Percentiles rank a stretch among this genome's conserved stretches.
phyloP scores from a whole-genome alignment of 2,113 vertebrate species.

The Mustelus asterias region DNA sequence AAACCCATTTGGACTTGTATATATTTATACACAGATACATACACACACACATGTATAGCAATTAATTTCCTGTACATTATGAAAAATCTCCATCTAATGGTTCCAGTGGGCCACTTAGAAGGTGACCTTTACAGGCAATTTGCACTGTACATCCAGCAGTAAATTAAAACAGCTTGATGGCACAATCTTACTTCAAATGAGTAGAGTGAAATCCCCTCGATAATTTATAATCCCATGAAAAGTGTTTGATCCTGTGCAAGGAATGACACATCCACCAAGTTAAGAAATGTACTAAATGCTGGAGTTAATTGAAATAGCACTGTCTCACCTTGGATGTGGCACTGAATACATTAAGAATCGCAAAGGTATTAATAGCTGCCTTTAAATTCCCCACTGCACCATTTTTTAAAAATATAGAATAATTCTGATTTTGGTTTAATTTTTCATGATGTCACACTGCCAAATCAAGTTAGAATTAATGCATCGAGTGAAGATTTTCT shows the following conservation, averaged over 20 bases:
- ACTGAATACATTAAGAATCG: not conserved
- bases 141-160: not conserved
- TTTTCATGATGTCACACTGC: not conserved
- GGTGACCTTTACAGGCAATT: not conserved
- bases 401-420: not conserved
- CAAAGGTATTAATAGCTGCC: not conserved
- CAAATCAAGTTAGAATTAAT: not conserved
- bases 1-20: not conserved
- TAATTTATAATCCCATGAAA: conserved; percentile 12
- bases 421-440: not conserved
- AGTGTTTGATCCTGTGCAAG: not conserved
- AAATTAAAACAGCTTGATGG: not conserved
- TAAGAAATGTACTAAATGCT: not conserved
- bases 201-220: not conserved
- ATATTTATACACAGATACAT: not conserved
- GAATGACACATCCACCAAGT: not conserved
- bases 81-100: conserved; percentile 11
- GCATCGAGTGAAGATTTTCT: not conserved
- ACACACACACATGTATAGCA: not conserved
- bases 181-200: not conserved
- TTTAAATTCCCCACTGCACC: not conserved
- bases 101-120: not conserved
- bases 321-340: not conserved
- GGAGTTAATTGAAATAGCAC: not conserved
- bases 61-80: not conserved